These are phyloP conservation scores for Halcyon smyrnensis DNA, from an alignment of 2,797 vertebrate genomes.

Conservation along the genomic window DNA sequence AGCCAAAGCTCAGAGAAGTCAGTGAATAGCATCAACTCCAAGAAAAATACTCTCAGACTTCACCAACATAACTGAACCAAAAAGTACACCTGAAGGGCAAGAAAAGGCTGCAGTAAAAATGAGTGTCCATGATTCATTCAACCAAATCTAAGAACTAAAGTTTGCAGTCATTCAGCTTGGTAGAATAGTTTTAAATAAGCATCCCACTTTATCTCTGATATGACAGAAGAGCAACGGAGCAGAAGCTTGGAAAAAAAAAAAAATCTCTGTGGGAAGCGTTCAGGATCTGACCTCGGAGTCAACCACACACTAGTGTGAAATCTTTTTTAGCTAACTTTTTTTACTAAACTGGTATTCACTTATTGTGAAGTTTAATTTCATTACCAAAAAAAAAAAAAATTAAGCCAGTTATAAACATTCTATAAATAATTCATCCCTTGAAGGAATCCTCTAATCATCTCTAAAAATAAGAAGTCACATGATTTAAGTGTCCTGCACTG, in stretches of 20 bases:
- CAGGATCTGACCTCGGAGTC: not conserved
- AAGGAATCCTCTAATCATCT: conserved; percentile 43
- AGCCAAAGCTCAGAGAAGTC: not conserved
- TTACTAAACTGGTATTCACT: not conserved
- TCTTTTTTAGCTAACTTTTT: not conserved
- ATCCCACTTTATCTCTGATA: conserved; percentile 27
- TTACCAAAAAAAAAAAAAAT: not conserved
- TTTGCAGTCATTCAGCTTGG: conserved; percentile 7
- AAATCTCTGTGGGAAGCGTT: not conserved
- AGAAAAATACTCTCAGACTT: not conserved
- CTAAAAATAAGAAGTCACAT: conserved; percentile 52
- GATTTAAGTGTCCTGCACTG: not conserved
- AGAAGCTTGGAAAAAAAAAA: not conserved
- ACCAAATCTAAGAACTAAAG: conserved; percentile 38
- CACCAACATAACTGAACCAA: not conserved
- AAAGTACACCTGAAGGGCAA: conserved; percentile 9
- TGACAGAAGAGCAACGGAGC: not conserved
- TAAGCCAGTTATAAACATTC: not conserved
- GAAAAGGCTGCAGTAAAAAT: not conserved
- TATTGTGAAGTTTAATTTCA: conserved; percentile 17
- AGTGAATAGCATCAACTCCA: not conserved
- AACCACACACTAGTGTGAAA: not conserved
- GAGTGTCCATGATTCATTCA: conserved; percentile 1
- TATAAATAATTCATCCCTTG: conserved; percentile 34
- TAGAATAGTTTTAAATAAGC: conserved; percentile 48